These are phyloP conservation scores for Arvicanthis niloticus DNA, from an alignment of 2,113 vertebrate species.

Conservation along the genomic window DNA sequence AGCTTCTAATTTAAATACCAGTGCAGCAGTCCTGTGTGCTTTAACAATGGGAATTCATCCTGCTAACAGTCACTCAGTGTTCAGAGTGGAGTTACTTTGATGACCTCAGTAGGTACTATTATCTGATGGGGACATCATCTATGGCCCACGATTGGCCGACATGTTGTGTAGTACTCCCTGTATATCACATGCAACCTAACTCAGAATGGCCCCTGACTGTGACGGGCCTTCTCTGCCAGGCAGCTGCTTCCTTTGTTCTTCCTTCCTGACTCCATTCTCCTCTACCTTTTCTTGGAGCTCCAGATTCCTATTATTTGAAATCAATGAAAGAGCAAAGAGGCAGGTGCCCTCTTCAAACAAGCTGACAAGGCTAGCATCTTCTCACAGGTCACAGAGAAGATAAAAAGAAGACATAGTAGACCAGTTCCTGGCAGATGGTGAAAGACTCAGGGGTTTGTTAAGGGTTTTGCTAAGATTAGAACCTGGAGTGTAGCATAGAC, in stretches of 20 bases:
- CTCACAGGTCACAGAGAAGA: background rate
- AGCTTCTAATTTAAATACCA: slow-evolving; percentile 23
- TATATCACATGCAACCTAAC: background rate
- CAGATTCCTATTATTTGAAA: background rate
- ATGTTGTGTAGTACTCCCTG: background rate
- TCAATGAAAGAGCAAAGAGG: background rate
- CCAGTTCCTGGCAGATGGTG: background rate
- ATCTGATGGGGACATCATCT: background rate
- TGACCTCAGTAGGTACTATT: background rate
- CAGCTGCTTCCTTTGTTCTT: background rate
- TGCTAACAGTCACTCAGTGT: background rate
- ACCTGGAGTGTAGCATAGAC: background rate
- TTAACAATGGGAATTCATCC: background rate
- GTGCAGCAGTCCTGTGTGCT: background rate
- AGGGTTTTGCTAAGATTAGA: background rate
- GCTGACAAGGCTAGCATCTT: background rate
- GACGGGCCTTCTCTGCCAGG: background rate
- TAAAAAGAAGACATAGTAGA: background rate
- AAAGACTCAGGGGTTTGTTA: background rate
- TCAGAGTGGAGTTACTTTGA: background rate
- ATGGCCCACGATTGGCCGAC: background rate
- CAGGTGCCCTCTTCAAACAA: background rate
- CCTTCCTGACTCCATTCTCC: background rate
- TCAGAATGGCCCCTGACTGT: background rate
- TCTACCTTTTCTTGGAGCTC: background rate